Evolutionary conservation across 1,140 invertebrate species (phyloP), one percentile per base, ranked within the genome.

Genomic region (Monochamus saltuarius): DNA sequence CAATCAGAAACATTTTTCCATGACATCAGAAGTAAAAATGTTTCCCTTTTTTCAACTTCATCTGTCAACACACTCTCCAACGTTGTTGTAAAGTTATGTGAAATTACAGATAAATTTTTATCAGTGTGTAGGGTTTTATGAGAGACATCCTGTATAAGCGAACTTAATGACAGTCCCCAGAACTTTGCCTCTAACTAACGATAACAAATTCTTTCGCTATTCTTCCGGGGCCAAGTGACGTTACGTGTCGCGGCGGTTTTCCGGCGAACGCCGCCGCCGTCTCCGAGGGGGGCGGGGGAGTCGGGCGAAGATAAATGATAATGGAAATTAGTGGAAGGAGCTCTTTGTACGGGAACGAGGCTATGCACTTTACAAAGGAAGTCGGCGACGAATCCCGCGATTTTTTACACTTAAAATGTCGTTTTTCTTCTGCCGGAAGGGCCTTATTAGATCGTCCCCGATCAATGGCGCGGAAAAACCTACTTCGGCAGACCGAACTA

Each of bases 291-390:
- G 16, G 2, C n/a, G n/a, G 39, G 16, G 8, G 37, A 9, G 8
- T 10, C 8, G 49, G 22, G 55, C 29, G n/a, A 57, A 57, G 55
- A 57, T 57, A 57, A 47, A 57, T 57, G 55, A 57, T 57, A 57
- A 57, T 57, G 55, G 55, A 57, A 57, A 57, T 57, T 57, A 57
- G 55, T 16, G 16, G 55, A 47, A 47, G 45, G 35, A 36, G 42
- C 40, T 56, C 47, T 56, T 45, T 45, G 47, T 57, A 47, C 34
- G 35, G 45, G 40, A 49, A 45, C 43, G 55, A 57, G 42, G 40
- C 43, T 35, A 42, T 14, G 55, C 55, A 49, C 55, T 57, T 45
- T 29, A 47, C 43, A 42, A 36, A 57, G 42, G 38, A 34, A 52
- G 35, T 13, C 38, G 11, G n/a, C 17, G 50, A 52, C 19, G 34